These are phyloP conservation scores for Hymenochirus boettgeri DNA, from an alignment of 2,113 vertebrate species.

Conservation along the genomic window DNA sequence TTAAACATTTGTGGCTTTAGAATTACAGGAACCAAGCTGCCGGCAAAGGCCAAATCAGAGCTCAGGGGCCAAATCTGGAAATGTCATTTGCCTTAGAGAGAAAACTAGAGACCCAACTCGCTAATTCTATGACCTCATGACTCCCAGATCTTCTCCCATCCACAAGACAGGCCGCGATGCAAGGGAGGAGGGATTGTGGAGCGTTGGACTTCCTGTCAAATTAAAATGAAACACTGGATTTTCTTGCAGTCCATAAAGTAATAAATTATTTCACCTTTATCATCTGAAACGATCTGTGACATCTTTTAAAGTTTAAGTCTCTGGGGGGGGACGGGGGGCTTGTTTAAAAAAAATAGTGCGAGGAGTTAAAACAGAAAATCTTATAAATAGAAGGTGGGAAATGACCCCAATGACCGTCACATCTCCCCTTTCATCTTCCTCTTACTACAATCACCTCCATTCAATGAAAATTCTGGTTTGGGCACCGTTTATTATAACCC, in stretches of 20 bases:
- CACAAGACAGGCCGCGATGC: conserved; percentile 13
- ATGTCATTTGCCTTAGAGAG: too few relatives aligned
- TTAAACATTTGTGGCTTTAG: too few relatives aligned
- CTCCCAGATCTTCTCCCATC: too few relatives aligned
- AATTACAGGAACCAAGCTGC: too few relatives aligned
- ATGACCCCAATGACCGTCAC: conserved; percentile 68
- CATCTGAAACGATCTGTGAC: conserved; percentile 61
- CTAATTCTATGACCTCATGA: too few relatives aligned
- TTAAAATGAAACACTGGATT: conserved; percentile 57
- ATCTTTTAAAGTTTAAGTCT: conserved; percentile 80
- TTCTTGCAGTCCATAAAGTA: conserved; percentile 97
- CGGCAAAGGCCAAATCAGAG: too few relatives aligned
- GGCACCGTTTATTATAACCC: conserved; percentile 53
- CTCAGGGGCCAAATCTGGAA: too few relatives aligned
- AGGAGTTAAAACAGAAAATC: conserved; percentile 86
- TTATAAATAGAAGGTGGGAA: conserved; percentile 94
- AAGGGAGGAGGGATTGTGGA: conserved; percentile 14
- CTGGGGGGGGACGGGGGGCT: conserved; percentile 39
- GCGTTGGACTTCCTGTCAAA: conserved; percentile 52
- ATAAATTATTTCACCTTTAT: conserved; percentile 89
- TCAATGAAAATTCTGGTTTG: conserved; percentile 46
- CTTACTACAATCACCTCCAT: conserved; percentile 57
- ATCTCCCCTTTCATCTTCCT: conserved; percentile 69
- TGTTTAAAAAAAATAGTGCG: conserved; percentile 62
- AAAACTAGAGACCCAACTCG: too few relatives aligned